Evolutionary conservation across 2,888 invertebrate species (phyloP).

Genomic region (Hoplodrina ambigua): DNA sequence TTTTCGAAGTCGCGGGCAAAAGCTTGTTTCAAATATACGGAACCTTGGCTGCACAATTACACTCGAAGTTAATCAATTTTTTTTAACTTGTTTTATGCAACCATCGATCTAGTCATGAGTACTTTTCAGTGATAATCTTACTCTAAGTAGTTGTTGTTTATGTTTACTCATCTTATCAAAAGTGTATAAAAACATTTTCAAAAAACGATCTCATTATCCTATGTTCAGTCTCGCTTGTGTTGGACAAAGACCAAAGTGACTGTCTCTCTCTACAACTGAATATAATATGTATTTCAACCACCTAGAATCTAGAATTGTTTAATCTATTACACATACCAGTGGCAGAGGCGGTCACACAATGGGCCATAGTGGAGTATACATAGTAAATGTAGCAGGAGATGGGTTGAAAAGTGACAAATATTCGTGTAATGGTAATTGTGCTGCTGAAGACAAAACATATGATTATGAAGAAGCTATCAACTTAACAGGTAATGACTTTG

Average conservation of each 20-base stretch:
- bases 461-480: slow-evolving; percentile 73
- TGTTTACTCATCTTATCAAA: neutral
- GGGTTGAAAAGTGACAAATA: slow-evolving; percentile 11
- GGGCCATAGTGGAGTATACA: slow-evolving; percentile 21
- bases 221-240: neutral
- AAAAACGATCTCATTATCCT: neutral
- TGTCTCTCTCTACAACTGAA: too few relatives aligned
- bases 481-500: slow-evolving; percentile 64
- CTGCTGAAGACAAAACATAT: slow-evolving; percentile 42
- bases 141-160: slow-evolving; percentile 2
- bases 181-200: neutral
- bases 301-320: neutral
- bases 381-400: slow-evolving; percentile 7
- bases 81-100: neutral
- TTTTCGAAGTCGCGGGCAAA: too few relatives aligned
- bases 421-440: neutral
- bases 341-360: slow-evolving; percentile 5
- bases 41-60: slow-evolving; percentile 14
- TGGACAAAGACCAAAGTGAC: neutral
- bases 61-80: neutral
- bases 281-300: too few relatives aligned
- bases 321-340: slow-evolving; percentile 5
- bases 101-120: neutral
- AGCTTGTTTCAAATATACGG: too few relatives aligned
- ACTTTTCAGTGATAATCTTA: slow-evolving; percentile 9